Percentiles rank a stretch among this genome's conserved stretches.
Conservation (phyloP, 2,888 invertebrate species). For the Cyclophora albipunctata region DNA sequence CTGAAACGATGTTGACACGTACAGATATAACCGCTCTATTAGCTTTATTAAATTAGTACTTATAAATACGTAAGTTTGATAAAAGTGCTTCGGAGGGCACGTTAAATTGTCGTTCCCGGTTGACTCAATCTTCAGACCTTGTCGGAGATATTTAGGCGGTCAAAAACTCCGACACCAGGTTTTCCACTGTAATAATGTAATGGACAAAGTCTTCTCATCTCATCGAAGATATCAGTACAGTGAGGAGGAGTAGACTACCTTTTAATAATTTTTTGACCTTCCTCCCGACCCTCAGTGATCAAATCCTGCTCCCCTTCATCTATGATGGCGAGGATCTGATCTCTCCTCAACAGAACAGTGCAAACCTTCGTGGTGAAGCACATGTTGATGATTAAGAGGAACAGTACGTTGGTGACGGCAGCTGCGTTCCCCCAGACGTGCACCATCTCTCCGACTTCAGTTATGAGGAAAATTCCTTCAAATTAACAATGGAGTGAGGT, state of each 20-base stretch:
- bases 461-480: constrained; percentile 41
- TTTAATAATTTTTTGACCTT: constrained; percentile 31
- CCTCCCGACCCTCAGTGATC: constrained; percentile 20
- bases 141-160: too few relatives aligned
- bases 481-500: background rate
- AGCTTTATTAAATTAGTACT: too few relatives aligned
- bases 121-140: too few relatives aligned
- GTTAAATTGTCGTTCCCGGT: too few relatives aligned
- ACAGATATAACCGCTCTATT: too few relatives aligned
- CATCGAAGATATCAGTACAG: background rate
- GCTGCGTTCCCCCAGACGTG: constrained; percentile 49
- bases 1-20: background rate
- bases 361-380: constrained; percentile 38
- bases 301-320: constrained; percentile 30
- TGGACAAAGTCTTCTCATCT: too few relatives aligned
- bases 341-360: constrained; percentile 30
- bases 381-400: constrained; percentile 47
- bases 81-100: too few relatives aligned
- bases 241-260: constrained; percentile 28
- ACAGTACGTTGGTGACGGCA: constrained; percentile 45
- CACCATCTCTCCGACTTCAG: constrained; percentile 51
- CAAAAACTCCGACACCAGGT: background rate
- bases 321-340: constrained; percentile 31
- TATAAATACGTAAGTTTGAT: too few relatives aligned
- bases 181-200: too few relatives aligned